Evolutionary conservation across 2,797 vertebrate species (phyloP).

Genomic region (Apogon talboti): DNA sequence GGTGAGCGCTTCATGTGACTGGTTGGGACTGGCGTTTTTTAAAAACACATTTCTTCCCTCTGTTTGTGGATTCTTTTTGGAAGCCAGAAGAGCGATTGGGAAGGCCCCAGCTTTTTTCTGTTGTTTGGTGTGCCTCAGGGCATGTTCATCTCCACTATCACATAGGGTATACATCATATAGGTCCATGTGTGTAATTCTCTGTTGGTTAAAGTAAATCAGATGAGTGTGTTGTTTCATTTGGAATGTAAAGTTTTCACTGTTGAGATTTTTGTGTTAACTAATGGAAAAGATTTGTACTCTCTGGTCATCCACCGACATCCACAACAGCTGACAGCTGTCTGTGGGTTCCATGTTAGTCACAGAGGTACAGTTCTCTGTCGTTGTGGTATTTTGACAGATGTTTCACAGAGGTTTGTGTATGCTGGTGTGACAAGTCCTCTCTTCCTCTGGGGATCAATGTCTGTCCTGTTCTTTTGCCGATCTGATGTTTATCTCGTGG

Average conservation of each 20-base stretch:
- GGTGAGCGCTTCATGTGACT: constrained; percentile 62
- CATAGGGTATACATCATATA: constrained; percentile 16
- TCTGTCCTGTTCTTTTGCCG: constrained; percentile 78
- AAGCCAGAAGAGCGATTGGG: constrained; percentile 38
- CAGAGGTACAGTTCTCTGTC: constrained; percentile 74
- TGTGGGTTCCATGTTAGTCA: constrained; percentile 69
- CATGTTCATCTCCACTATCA: constrained; percentile 31
- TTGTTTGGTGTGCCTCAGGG: constrained; percentile 75
- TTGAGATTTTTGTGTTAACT: constrained; percentile 29
- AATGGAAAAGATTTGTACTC: constrained; percentile 30
- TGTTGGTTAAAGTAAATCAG: not conserved
- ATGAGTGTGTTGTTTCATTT: not conserved
- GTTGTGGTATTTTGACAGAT: constrained; percentile 80
- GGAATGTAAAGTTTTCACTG: constrained; percentile 14
- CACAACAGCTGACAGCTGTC: constrained; percentile 72
- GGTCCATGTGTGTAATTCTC: constrained; percentile 6
- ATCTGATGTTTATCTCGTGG: constrained; percentile 83
- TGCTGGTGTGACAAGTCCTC: constrained; percentile 77
- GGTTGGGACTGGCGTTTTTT: constrained; percentile 32
- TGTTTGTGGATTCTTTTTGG: constrained; percentile 44
- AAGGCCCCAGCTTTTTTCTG: constrained; percentile 55
- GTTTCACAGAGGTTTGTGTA: constrained; percentile 76
- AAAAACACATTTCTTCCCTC: constrained; percentile 51
- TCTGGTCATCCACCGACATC: constrained; percentile 60
- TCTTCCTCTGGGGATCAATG: constrained; percentile 82